phyloP scores from a whole-genome alignment of 2,888 invertebrate species.

The Drosophila neoperkinsi region DNA sequence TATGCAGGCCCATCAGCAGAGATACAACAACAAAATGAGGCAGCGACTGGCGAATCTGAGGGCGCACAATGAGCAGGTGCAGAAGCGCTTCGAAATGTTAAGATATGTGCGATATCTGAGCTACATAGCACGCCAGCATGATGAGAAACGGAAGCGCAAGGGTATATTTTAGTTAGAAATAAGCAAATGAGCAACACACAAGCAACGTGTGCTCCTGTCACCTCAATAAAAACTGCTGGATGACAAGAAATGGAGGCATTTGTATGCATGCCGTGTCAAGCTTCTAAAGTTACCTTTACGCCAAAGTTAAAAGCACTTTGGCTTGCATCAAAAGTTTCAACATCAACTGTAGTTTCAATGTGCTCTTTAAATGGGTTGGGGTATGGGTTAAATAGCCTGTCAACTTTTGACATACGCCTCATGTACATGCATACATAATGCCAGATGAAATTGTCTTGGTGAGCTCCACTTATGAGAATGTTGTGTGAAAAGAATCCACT shows the following conservation, averaged over 20 bases:
- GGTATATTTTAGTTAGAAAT: conserved; percentile 41
- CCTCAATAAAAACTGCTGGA: conserved; percentile 3
- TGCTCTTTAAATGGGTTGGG: background rate
- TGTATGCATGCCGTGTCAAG: conserved; percentile 40
- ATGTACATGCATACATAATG: background rate
- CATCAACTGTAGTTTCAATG: conserved; percentile 32
- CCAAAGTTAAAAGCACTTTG: conserved; percentile 38
- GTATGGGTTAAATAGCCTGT: conserved; percentile 19
- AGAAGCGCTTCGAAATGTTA: conserved; percentile 11
- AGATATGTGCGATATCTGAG: conserved; percentile 30
- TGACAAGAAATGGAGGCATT: conserved; percentile 3
- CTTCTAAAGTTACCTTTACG: conserved; percentile 20
- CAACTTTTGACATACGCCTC: conserved; percentile 19
- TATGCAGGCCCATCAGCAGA: conserved; percentile 31
- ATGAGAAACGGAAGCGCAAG: conserved; percentile 26
- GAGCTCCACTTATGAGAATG: conserved; percentile 27
- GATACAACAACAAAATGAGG: background rate
- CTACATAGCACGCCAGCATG: conserved; percentile 22
- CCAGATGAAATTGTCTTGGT: background rate
- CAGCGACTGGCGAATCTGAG: conserved; percentile 6
- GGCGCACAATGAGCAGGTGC: conserved; percentile 32
- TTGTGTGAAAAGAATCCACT: conserved; percentile 4
- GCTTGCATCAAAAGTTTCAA: conserved; percentile 49
- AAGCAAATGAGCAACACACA: background rate
- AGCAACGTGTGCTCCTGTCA: conserved; percentile 14